Conservation (phyloP, 2,888 invertebrate genomes). For the Lysandra coridon region DNA sequence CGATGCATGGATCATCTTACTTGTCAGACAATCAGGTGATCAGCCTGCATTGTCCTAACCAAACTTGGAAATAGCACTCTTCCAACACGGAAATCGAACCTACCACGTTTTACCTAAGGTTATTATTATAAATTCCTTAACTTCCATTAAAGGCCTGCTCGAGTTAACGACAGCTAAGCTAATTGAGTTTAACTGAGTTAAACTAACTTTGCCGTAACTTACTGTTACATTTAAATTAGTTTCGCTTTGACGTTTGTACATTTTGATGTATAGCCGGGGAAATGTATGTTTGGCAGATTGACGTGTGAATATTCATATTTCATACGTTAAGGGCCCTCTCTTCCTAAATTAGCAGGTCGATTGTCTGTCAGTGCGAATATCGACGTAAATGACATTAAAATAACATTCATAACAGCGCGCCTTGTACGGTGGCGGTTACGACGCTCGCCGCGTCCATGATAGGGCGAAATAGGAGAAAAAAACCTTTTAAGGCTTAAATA, state of each 20-base stretch:
- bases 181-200: background rate
- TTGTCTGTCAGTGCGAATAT: too few relatives aligned
- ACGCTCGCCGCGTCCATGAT: too few relatives aligned
- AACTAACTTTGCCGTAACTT: background rate
- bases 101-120: background rate
- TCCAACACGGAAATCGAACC: background rate
- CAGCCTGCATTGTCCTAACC: background rate
- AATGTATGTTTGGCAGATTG: background rate
- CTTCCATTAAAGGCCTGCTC: background rate
- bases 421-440: too few relatives aligned
- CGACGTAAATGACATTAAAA: too few relatives aligned
- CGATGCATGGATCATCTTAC: too few relatives aligned
- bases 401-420: too few relatives aligned
- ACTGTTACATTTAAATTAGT: background rate
- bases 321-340: too few relatives aligned
- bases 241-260: conserved; percentile 10
- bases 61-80: background rate
- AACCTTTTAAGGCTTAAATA: too few relatives aligned
- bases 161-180: background rate
- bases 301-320: background rate
- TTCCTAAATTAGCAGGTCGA: too few relatives aligned
- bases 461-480: too few relatives aligned
- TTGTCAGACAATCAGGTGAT: too few relatives aligned
- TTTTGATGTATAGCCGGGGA: background rate
- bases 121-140: background rate